Conservation (phyloP, 2,113 vertebrate species). For the Brachionichthys hirsutus region DNA sequence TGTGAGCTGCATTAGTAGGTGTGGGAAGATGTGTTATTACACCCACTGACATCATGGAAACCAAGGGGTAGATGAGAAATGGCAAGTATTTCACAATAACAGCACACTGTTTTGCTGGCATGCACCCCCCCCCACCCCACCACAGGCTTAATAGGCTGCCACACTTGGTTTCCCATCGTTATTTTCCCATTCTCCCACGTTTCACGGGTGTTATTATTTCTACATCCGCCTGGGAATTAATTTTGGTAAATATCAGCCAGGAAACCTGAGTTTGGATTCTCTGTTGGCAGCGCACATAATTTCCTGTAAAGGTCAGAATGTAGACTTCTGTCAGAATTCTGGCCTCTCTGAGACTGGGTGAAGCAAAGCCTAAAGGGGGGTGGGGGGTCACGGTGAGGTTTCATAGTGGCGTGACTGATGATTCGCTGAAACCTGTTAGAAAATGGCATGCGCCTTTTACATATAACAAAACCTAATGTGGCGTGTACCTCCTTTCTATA, state of each 20-base stretch:
- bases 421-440: slow-evolving; percentile 40
- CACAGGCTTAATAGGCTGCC: slow-evolving; percentile 15
- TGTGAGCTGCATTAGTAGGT: slow-evolving; percentile 14
- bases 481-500: slow-evolving; percentile 48
- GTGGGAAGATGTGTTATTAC: not conserved
- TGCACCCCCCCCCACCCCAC: slow-evolving; percentile 17
- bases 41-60: slow-evolving; percentile 14
- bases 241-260: slow-evolving; percentile 56
- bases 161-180: slow-evolving; percentile 36
- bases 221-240: slow-evolving; percentile 45
- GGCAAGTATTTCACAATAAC: slow-evolving; percentile 42
- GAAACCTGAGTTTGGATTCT: slow-evolving; percentile 52
- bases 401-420: slow-evolving; percentile 32
- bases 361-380: slow-evolving; percentile 33
- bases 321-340: slow-evolving; percentile 26
- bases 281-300: slow-evolving; percentile 42
- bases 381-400: slow-evolving; percentile 54
- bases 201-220: slow-evolving; percentile 47
- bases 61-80: slow-evolving; percentile 31
- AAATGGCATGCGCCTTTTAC: slow-evolving; percentile 21
- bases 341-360: slow-evolving; percentile 23
- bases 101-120: slow-evolving; percentile 30
- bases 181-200: slow-evolving; percentile 34
- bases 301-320: slow-evolving; percentile 29
- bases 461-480: slow-evolving; percentile 49